Base-by-base conservation (phyloP, 2,888 invertebrate genomes). In the Folsomia candida region DNA sequence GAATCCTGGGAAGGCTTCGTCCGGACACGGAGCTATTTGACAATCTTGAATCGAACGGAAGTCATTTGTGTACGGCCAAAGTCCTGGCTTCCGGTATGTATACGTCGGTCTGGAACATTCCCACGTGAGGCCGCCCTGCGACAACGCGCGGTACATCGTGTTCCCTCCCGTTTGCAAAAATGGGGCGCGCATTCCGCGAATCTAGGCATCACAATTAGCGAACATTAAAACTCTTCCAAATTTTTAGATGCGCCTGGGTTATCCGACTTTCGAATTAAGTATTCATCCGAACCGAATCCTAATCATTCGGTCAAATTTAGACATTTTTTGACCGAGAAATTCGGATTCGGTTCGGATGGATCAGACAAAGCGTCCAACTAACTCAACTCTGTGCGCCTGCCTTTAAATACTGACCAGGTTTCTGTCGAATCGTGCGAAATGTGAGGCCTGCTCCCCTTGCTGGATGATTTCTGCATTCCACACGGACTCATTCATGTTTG, bases 21-120 rank as follows among this genome's bases (percentile, higher is more conserved):
- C 83, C 0, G 89, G 89, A 80, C 89, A 90, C 0, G 85, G 85
- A 0, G 83, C 84, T 14, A 87, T 83, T 67, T 73, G 70, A 58
- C 79, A 77, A 20, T 81, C 81, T 76, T 81, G 81, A 26, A 65
- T 84, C 0, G 86, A 85, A 0, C 81, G 81, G 76, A 86, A 88
- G 80, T 91, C 87, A 67, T 90, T 81, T 1, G 89, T 89, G 81
- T 90, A 91, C 0, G 91, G 91, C 87, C 88, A 90, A 1, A 88
- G 81, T 22, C 85, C 86, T 28, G 85, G 85, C 67, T 84, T 76
- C 14, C 82, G 82, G 72, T 81, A 85, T 0, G 76, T 76, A 22
- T 82, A 81, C 0, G 88, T 86, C 0, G 88, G 85, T 88, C 89
- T 87, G 2, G 88, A 86, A 69, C 86, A 85, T 80, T 91, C 90